Evolutionary conservation across 2,797 vertebrate genomes (phyloP), one percentile per base, ranked within the genome.

Genomic region (Smutsia temminckii): DNA sequence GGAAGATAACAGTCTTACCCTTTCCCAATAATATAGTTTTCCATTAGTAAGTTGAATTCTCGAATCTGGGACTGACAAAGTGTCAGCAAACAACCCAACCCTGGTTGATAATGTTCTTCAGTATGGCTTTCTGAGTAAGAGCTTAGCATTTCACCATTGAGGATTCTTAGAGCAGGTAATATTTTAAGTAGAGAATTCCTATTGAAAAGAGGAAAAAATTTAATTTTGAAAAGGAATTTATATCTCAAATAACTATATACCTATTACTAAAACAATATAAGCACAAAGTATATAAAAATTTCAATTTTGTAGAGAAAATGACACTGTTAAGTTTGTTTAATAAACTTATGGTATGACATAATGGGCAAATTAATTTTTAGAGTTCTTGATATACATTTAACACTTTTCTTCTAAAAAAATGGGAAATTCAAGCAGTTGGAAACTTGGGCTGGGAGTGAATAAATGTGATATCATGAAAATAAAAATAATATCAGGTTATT

Each of bases 21-120:
- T 86, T 98, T 96, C 94, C 98, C 97, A 87, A 78, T 91, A 92
- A 96, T 95, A 93, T 98, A 98, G 89, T 77, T 98, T 94, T 98
- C 97, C 95, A 96, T 97, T 77, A 99, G 91, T 93, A 97, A 97
- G 23, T 51, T 53, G 69, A 98, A 98, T 98, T 99, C 98, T 96
- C 97, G 97, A 95, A 99, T 98, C 96, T 99, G 99, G 84, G 95
- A 89, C 97, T 98, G 98, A 97, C 99, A 99, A 89, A 99, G 96
- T n/a, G 88, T 94, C 42, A 98, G 95, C 97, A 99, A 99, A 94
- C 80, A 94, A 97, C 97, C 98, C 46, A 97, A 74, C 93, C 98
- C 96, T 88, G 59, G 88, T 55, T 46, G 74, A 77, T 68, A 55
- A n/a, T 81, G 92, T 72, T 91, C 97, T 97, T 97, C 97, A 96